A percentile compares a stretch with the other conserved stretches of the same genome.
These are phyloP conservation scores for Porites lutea DNA, from an alignment of 64 coral and sea anemone genomes.

Conservation along the genomic window DNA sequence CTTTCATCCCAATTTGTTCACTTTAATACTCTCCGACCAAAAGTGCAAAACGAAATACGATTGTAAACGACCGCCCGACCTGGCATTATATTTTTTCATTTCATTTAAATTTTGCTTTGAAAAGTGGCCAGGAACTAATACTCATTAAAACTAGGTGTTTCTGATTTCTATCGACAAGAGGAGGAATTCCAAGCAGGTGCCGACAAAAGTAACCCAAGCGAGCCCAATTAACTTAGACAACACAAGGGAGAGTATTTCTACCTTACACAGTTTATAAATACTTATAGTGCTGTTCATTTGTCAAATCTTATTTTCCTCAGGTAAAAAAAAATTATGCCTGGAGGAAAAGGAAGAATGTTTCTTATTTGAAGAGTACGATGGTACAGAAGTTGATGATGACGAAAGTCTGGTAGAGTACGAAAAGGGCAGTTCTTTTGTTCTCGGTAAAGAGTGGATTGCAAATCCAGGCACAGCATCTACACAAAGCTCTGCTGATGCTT, in stretches of 20 bases:
- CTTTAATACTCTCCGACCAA: not conserved
- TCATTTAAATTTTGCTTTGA: too few relatives aligned
- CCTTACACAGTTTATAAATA: not conserved
- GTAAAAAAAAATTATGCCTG: conserved; percentile 7
- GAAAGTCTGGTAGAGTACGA: conserved; percentile 4
- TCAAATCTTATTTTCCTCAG: not conserved
- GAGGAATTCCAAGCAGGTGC: too few relatives aligned
- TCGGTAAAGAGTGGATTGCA: not conserved
- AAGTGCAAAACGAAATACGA: not conserved
- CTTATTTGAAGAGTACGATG: conserved; percentile 2
- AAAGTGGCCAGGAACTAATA: too few relatives aligned
- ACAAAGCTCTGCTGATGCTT: not conserved
- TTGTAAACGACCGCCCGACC: not conserved
- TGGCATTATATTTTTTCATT: too few relatives aligned
- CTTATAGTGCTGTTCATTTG: not conserved
- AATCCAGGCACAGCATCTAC: not conserved
- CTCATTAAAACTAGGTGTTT: too few relatives aligned
- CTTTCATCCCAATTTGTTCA: not conserved
- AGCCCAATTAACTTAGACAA: not conserved
- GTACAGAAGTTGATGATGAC: not conserved
- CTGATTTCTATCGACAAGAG: too few relatives aligned
- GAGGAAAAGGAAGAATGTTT: not conserved
- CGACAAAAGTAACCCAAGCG: not conserved
- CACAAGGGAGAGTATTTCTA: not conserved
- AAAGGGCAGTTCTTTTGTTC: not conserved